Evolutionary conservation across 2,113 vertebrate genomes (phyloP), one percentile per base, ranked within the genome.

Genomic region (Mirounga angustirostris): DNA sequence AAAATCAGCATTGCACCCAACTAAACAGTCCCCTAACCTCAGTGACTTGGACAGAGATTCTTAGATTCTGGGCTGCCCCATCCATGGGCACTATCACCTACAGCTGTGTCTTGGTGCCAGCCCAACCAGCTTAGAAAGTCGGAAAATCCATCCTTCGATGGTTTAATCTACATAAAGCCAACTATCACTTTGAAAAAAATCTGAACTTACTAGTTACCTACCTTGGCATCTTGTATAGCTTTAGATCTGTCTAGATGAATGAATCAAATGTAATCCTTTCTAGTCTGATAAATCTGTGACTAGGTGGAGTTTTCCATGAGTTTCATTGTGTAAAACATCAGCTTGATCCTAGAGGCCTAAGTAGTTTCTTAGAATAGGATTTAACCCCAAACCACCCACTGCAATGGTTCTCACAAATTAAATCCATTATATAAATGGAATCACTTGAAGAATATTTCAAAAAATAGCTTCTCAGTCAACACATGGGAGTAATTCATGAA

Each of bases 381-480:
- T 82, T 79, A 89, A 76, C 63, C 59, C 83, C 56, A 90, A 89
- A 83, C 43, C 56, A 86, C 83, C 65, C 85, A 67, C n/a, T 79
- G 2, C 33, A 74, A 1, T 76, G 78, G 56, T 67, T 83, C 19
- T 86, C 91, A 82, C 50, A 89, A 79, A 58, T 96, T 33, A 96
- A 89, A 33, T 92, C 46, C 36, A 28, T 86, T 86, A 33, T 56
- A 73, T 87, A 89, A 91, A 83, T 95, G 63, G 56, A 80, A 86
- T 91, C 40, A 80, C 92, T 83, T 74, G 43, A 94, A 86, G 43
- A 81, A 59, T 82, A 71, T 94, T 92, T 92, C 12, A 40, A 61
- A 91, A 97, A 97, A 91, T 52, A 56, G 50, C 65, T 93, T 89
- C 78, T 84, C 43, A 58, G 69, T 92, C 90, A 90, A 43, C 81